Base-by-base conservation (phyloP, 64 coral and sea anemone species). In the Astreopora myriophthalma region DNA sequence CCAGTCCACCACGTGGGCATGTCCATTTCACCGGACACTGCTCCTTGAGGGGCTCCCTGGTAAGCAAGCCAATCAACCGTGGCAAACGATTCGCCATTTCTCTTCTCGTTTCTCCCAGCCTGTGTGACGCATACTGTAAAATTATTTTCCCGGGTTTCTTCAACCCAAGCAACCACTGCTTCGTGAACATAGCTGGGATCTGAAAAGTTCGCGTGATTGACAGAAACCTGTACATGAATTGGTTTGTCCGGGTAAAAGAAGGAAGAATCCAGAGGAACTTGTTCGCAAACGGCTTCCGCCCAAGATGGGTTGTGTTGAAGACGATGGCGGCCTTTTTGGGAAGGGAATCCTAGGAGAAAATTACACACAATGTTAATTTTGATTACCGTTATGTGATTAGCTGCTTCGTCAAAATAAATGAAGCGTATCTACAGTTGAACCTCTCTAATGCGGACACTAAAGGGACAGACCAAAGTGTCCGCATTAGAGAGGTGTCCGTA, bases 231-330 rank as follows among this genome's bases (percentile, higher is more conserved):
- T 28, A 95, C 73, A 40, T 91, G 93, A 31, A 95, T 81, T 16
- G 42, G 80, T 86, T 95, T 95, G 42, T 90, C 93, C 1, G 93
- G 93, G 70, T 95, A 95, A 33, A 95, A 95, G 1, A 81, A 70
- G 39, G 74, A 86, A 34, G 93, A 73, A 20, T 9, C 83, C 61
- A 95, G 76, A 30, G 48, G 29, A 10, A 95, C 42, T 12, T 48
- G 25, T 28, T 95, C 76, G 79, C 93, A 95, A 28, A 85, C 36
- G 22, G 93, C 80, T 7, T 77, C 79, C 26, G 79, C 57, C 36
- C 49, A 17, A 8, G 20, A 37, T 39, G 87, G 72, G 61, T 62
- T 44, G 8, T 36, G 58, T 7, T 19, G 81, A 2, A 90, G 27
- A 22, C 24, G 58, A 40, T 64, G 73, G 4, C 88, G 79, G 1